phyloP scores from a whole-genome alignment of 2,113 vertebrate genomes.

The Upupa epops region DNA sequence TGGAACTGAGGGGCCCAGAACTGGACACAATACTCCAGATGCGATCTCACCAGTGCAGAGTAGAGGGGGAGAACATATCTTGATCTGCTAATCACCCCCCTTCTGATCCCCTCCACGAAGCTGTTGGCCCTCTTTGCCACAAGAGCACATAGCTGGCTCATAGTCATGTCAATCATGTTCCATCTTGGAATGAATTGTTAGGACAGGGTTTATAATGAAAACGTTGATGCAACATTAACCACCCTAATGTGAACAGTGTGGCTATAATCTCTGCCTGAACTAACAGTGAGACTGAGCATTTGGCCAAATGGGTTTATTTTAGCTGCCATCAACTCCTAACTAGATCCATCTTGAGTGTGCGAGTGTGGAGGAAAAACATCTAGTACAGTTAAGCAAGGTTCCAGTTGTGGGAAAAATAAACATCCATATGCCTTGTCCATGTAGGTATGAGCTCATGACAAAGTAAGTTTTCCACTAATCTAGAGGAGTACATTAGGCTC shows the following conservation, averaged over 20 bases:
- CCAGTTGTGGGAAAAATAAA: neutral
- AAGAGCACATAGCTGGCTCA: too few relatives aligned
- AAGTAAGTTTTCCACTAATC: neutral
- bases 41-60: too few relatives aligned
- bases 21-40: too few relatives aligned
- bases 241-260: neutral
- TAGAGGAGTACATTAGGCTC: neutral
- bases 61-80: too few relatives aligned
- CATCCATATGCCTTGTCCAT: neutral
- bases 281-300: neutral
- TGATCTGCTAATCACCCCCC: too few relatives aligned
- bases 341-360: neutral
- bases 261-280: neutral
- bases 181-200: neutral
- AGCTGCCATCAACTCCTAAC: neutral
- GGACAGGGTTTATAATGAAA: neutral
- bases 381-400: neutral
- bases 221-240: neutral
- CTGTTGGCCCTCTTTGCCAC: too few relatives aligned
- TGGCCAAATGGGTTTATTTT: neutral
- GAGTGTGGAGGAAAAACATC: neutral
- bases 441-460: fast-evolving
- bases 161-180: neutral
- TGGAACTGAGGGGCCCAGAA: too few relatives aligned
- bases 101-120: too few relatives aligned